These are phyloP conservation scores for Oryzias dopingdopingensis DNA, from an alignment of 2,797 vertebrate species.

Conservation along the genomic window DNA sequence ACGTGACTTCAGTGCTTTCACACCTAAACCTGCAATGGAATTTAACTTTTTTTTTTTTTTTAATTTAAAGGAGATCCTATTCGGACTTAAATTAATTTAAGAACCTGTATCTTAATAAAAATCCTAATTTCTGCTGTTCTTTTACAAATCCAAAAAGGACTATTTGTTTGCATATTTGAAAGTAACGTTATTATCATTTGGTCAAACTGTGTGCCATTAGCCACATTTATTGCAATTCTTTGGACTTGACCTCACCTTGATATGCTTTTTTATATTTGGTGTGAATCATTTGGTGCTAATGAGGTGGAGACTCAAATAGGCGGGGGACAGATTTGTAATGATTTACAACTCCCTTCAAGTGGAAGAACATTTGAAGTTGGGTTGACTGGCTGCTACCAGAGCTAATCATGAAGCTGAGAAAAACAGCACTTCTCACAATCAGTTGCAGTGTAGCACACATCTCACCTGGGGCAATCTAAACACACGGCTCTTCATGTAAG, in stretches of 20 bases:
- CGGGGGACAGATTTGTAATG: conserved; percentile 28
- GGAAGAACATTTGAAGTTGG: conserved; percentile 34
- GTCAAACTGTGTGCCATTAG: too few relatives aligned
- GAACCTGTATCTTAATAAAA: too few relatives aligned
- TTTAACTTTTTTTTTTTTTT: conserved; percentile 29
- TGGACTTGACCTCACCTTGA: neutral
- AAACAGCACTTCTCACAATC: conserved; percentile 61
- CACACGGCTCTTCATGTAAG: conserved; percentile 45
- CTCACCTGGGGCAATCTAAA: conserved; percentile 66
- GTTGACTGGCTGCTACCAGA: conserved; percentile 8
- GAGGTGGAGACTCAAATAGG: conserved; percentile 27
- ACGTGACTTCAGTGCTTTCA: conserved; percentile 73
- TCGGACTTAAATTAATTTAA: conserved; percentile 7
- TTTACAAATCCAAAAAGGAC: neutral
- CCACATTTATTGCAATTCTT: too few relatives aligned
- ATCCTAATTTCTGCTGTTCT: neutral
- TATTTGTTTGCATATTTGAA: neutral
- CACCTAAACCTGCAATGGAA: conserved; percentile 60
- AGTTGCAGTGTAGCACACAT: conserved; percentile 33
- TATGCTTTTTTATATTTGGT: conserved; percentile 33
- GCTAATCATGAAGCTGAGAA: conserved; percentile 51
- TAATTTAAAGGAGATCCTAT: conserved; percentile 13
- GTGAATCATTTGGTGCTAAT: conserved; percentile 47
- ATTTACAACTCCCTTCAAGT: conserved; percentile 51
- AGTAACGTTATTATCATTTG: too few relatives aligned